These are phyloP conservation scores for Leptinotarsa juncta DNA, from an alignment of 2,888 invertebrate genomes.

Conservation along the genomic window DNA sequence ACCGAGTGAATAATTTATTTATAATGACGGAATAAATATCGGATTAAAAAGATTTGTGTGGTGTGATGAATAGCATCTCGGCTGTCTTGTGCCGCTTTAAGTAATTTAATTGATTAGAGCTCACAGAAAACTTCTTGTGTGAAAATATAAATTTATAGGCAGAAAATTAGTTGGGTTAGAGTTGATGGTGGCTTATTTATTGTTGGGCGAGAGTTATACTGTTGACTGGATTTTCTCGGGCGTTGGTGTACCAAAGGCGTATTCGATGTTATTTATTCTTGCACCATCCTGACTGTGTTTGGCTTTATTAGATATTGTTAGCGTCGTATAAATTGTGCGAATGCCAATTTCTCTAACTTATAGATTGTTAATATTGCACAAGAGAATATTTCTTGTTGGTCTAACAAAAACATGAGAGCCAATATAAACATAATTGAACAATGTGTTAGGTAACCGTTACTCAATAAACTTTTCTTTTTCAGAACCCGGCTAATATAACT, in stretches of 20 bases:
- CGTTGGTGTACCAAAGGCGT: conserved; percentile 52
- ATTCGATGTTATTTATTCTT: conserved; percentile 48
- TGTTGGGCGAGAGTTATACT: conserved; percentile 38
- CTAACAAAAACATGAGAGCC: too few species aligned
- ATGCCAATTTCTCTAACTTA: conserved; percentile 37
- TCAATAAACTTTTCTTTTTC: too few species aligned
- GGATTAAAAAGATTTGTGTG: conserved; percentile 67
- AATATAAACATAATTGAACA: too few species aligned
- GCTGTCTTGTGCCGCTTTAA: conserved; percentile 48
- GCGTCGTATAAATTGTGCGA: conserved; percentile 47
- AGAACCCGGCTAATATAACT: too few species aligned
- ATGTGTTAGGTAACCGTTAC: too few species aligned
- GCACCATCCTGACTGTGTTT: conserved; percentile 44
- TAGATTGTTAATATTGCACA: too few species aligned
- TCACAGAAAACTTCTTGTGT: conserved; percentile 51
- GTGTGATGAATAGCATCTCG: conserved; percentile 62
- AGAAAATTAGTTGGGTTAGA: conserved; percentile 64
- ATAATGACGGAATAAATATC: conserved; percentile 66
- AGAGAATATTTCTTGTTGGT: too few species aligned
- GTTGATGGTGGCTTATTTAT: conserved; percentile 53
- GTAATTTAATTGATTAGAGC: conserved; percentile 59
- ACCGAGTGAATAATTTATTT: conserved; percentile 65
- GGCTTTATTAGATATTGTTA: conserved; percentile 52
- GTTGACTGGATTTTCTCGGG: conserved; percentile 33
- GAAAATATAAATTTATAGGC: conserved; percentile 65